A percentile compares a stretch with the other conserved stretches of the same genome.
phyloP scores from a whole-genome alignment of 2,888 invertebrate species.

The Diadromus collaris region DNA sequence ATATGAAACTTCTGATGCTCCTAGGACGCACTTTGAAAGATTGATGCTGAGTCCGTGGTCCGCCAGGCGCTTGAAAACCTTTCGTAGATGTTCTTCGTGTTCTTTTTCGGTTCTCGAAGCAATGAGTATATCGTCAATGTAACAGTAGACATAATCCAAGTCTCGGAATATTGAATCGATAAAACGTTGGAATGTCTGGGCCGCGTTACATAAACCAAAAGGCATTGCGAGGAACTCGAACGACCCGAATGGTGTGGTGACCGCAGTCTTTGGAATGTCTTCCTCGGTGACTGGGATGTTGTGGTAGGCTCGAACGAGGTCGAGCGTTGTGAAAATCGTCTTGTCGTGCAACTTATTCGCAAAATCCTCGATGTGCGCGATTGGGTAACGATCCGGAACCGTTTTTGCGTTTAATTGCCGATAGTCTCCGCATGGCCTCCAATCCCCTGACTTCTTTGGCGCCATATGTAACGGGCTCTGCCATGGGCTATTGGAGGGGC shows the following conservation, averaged over 20 bases:
- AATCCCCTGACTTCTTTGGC: slow-evolving; percentile 62
- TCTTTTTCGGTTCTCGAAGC: slow-evolving; percentile 10
- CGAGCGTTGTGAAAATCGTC: slow-evolving; percentile 43
- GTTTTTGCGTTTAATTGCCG: slow-evolving; percentile 66
- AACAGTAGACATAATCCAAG: slow-evolving; percentile 18
- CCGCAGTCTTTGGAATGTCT: slow-evolving; percentile 44
- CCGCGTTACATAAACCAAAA: slow-evolving; percentile 42
- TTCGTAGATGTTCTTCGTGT: slow-evolving; percentile 16
- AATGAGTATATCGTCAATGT: slow-evolving; percentile 44
- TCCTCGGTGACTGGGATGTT: slow-evolving; percentile 51
- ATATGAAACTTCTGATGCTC: slow-evolving; percentile 19
- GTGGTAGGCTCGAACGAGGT: slow-evolving; percentile 54
- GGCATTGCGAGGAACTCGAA: slow-evolving; percentile 37
- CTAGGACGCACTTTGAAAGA: slow-evolving; percentile 38
- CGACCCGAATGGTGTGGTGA: slow-evolving; percentile 41
- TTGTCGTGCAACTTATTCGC: slow-evolving; percentile 12
- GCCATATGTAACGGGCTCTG: slow-evolving; percentile 68
- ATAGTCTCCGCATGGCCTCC: slow-evolving; percentile 70
- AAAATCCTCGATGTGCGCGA: slow-evolving; percentile 37
- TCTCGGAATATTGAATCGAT: slow-evolving; percentile 34
- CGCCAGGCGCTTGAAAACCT: slow-evolving; percentile 2
- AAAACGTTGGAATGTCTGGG: too few relatives aligned
- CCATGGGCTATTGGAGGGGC: slow-evolving; percentile 67
- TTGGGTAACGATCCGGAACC: slow-evolving; percentile 62
- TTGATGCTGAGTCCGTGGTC: slow-evolving; percentile 31